phyloP scores from a whole-genome alignment of 2,797 vertebrate genomes.

The Falco peregrinus region DNA sequence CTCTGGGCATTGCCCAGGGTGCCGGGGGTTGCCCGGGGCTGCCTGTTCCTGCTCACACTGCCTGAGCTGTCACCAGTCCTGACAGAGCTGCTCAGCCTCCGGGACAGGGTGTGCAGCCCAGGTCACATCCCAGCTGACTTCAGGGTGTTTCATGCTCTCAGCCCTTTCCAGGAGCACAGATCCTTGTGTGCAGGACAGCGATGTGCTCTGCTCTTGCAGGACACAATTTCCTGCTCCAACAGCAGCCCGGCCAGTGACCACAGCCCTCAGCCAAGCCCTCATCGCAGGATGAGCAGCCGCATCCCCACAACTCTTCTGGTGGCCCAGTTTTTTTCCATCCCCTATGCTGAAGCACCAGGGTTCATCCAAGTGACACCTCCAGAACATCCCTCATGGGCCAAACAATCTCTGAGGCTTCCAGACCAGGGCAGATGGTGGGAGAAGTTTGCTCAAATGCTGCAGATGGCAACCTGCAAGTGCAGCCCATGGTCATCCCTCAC shows the following conservation, averaged over 20 bases:
- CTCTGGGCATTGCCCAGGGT: background rate
- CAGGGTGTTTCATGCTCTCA: accelerated
- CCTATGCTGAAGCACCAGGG: background rate
- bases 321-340: too few relatives aligned
- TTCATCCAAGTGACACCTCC: background rate
- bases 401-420: background rate
- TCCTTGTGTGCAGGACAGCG: accelerated
- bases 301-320: background rate
- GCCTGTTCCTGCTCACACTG: background rate
- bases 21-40: background rate
- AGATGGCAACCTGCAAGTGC: accelerated
- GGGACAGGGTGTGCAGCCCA: background rate
- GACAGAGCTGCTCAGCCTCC: accelerated
- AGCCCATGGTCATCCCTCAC: background rate
- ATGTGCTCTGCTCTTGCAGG: background rate
- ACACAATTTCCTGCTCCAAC: accelerated
- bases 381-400: background rate
- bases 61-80: background rate
- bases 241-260: accelerated
- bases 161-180: background rate
- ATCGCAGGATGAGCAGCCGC: accelerated
- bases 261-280: background rate
- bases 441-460: background rate
- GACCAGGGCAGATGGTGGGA: background rate
- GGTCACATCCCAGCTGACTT: too few relatives aligned